Evolutionary conservation across 2,797 vertebrate species (phyloP), one percentile per base, ranked within the genome.

Genomic region (Crocodylus rhombifer): DNA sequence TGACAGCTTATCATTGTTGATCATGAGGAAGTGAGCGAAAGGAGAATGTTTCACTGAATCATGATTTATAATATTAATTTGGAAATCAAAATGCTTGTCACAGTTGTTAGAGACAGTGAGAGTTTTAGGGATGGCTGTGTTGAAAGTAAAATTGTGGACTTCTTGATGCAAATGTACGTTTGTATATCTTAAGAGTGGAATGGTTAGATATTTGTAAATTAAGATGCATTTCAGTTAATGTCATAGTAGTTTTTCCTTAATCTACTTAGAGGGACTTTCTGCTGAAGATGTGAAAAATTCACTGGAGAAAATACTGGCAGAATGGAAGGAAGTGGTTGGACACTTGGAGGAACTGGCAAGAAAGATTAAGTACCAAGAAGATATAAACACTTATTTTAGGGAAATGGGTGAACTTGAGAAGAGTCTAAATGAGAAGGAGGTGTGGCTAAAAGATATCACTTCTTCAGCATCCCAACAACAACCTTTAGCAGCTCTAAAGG

Each of bases 351-450:
- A 98, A 51, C 88, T 98, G 74, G 33, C 92, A 6, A 98, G 98
- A 82, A 98, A 98, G 83, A 97, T 99, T 78, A 95, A 97, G 23
- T 97, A 98, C 67, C 98, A 98, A 91, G 98, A 98, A 84, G 98
- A 98, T 36, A 96, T 98, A 87, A 97, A 95, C 28, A 91, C 90
- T 3, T 97, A 98, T 95, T 98, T 98, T 64, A 97, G 96, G 21
- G 98, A 99, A 91, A 96, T 99, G 7, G 95, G 93, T 64, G 97
- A 96, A 15, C 89, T 99, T 90, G 98, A 99, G 84, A 97, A 92
- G 81, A 95, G 77, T 65, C 6, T 99, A 80, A 96, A 77, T 91
- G 97, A 97, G 10, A 98, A 98, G 67, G 98, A 99, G 82, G 90
- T 67, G 73, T 99, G 99, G 98, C 90, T 99, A 69, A 96, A 97